Percentiles rank a stretch among this genome's conserved stretches.
Conservation (phyloP, 2,888 invertebrate genomes). For the Netelia virgata region DNA sequence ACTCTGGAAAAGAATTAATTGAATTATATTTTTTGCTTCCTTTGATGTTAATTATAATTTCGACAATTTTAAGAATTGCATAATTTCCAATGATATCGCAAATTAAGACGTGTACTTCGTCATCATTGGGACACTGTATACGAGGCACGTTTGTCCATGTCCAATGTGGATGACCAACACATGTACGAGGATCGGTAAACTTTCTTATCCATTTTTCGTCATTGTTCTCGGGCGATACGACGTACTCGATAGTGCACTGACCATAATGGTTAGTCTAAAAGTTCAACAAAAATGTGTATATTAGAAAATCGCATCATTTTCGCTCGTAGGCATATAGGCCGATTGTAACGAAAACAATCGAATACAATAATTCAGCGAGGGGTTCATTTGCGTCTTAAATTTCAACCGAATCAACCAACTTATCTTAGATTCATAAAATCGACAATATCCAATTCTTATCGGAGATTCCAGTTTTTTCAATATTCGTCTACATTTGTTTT, state of each 20-base stretch:
- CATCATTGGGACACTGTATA: conserved; percentile 82
- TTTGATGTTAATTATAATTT: conserved; percentile 13
- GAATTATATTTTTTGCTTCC: conserved; percentile 23
- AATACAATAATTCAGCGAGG: too few species aligned
- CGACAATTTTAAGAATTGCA: conserved; percentile 3
- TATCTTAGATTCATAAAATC: too few species aligned
- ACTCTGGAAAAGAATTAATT: conserved; percentile 77
- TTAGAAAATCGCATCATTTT: conserved; percentile 15
- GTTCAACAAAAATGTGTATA: conserved; percentile 37
- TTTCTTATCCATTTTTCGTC: conserved; percentile 80
- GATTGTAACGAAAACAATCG: too few species aligned
- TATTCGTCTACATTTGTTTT: too few species aligned
- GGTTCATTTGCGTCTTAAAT: too few species aligned
- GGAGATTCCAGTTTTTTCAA: too few species aligned
- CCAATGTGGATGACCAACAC: conserved; percentile 79
- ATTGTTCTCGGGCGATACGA: conserved; percentile 77
- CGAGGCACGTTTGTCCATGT: conserved; percentile 83
- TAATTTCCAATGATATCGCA: neutral
- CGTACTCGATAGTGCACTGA: conserved; percentile 83
- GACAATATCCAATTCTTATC: too few species aligned
- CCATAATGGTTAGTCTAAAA: conserved; percentile 83
- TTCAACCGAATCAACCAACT: too few species aligned
- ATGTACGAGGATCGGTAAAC: conserved; percentile 83
- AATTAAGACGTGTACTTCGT: conserved; percentile 79
- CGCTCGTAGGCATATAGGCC: too few species aligned